A percentile compares a stretch with the other conserved stretches of the same genome.
These are phyloP conservation scores for Pteropus rufus DNA, from an alignment of 2,797 vertebrate species.

Conservation along the genomic window DNA sequence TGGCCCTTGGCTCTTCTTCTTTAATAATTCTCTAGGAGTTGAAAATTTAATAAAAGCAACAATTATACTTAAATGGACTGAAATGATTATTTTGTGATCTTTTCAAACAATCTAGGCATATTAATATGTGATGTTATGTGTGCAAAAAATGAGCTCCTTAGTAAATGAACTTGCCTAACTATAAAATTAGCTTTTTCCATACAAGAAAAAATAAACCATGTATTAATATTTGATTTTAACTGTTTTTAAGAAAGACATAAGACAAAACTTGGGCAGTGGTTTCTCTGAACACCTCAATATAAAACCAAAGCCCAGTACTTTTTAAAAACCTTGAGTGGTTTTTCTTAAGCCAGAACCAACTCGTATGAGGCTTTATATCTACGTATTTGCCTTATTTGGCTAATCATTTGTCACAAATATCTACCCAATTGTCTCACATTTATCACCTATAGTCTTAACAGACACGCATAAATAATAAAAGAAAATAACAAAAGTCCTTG, in stretches of 20 bases:
- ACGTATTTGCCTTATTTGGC: neutral
- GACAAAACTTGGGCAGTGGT: neutral
- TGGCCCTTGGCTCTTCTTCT: neutral
- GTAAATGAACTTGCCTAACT: neutral
- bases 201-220: neutral
- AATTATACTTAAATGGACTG: neutral
- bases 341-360: neutral
- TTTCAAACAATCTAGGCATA: conserved; percentile 27
- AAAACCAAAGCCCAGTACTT: conserved; percentile 9
- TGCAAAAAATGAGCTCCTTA: conserved; percentile 8
- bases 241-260: conserved; percentile 21
- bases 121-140: neutral
- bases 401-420: conserved; percentile 16
- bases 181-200: neutral
- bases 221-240: neutral
- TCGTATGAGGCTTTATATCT: neutral
- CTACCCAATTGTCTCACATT: neutral
- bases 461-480: neutral
- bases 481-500: neutral
- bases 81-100: neutral
- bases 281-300: neutral
- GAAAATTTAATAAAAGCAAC: conserved; percentile 37
- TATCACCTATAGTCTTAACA: neutral
- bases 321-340: neutral
- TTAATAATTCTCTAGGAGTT: neutral